Base-by-base conservation (phyloP, 2,113 vertebrate species). In the Mormyrus iriodes region DNA sequence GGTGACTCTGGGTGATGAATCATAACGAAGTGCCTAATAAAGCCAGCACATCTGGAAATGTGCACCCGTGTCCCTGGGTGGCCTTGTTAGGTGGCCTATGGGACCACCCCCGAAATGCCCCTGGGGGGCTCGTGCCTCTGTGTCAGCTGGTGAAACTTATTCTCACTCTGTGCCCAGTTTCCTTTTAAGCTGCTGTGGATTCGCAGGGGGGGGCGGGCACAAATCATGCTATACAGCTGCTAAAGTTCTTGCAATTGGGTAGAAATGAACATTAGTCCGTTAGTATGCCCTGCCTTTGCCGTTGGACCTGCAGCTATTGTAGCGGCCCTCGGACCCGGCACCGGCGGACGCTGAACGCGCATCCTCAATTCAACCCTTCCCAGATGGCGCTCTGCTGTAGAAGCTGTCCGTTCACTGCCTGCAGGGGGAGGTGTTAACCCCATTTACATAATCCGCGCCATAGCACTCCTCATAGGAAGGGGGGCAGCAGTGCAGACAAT, bases 401-500 rank as follows among this genome's bases (percentile, higher is more conserved):
- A 51, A 42, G 83, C 61, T 85, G 83, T 17, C 42, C n/a, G 44
- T 85, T 48, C 44, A 31, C 21, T 52, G 84, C 13, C 9, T 5
- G 24, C 48, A 21, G 61, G 61, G 83, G 27, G 21, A 12, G 84
- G 69, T 19, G n/a, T 4, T 49, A 48, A 76, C 85, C 85, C 31
- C 51, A 86, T 86, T 86, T 51, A 86, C 85, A 86, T 86, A 86
- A 86, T 86, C 85, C 85, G 24, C n/a, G 12, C n/a, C 24, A 13
- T 10, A 39, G 69, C 13, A 15, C 69, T 76, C 31, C 73, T 76
- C 73, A 19, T 15, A 76, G 73, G 73, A 76, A 39, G 15, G 0
- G 73, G 35, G 27, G 31, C 73, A 39, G 49, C 2, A 0, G 15
- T 1, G 51, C 27, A 19, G 27, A 49, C 49, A 53, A 51, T 35